Evolutionary conservation across 2,113 vertebrate species (phyloP).

Genomic region (Takifugu flavidus): DNA sequence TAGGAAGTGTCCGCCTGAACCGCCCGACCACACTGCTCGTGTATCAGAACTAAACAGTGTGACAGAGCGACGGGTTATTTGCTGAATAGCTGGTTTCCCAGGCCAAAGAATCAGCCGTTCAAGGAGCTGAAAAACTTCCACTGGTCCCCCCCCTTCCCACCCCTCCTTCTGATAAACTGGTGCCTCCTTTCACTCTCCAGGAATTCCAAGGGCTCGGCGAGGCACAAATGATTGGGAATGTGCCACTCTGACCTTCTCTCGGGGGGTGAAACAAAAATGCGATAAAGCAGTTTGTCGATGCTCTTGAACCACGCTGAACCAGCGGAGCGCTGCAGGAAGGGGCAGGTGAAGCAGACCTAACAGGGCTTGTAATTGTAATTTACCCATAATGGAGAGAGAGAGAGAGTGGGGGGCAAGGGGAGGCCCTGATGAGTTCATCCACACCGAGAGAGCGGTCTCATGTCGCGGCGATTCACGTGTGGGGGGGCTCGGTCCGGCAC

Average conservation of each 20-base stretch:
- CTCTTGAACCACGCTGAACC: conserved; percentile 47
- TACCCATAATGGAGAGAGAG: conserved; percentile 7
- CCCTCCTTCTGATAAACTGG: conserved; percentile 21
- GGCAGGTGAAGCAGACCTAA: conserved; percentile 26
- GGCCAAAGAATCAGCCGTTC: conserved; percentile 38
- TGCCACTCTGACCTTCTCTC: conserved; percentile 65
- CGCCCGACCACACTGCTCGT: too few relatives aligned
- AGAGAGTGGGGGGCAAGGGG: neutral
- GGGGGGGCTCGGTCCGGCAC: conserved; percentile 28
- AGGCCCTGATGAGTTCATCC: conserved; percentile 44
- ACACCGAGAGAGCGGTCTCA: conserved; percentile 21
- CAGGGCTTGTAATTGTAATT: conserved; percentile 20
- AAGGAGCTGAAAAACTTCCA: conserved; percentile 31
- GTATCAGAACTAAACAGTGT: neutral
- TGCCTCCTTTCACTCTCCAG: conserved; percentile 61
- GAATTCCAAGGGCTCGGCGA: conserved; percentile 75
- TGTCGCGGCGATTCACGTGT: conserved; percentile 33
- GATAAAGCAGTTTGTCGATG: conserved; percentile 40
- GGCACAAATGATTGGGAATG: conserved; percentile 76
- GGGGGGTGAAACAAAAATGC: conserved; percentile 45
- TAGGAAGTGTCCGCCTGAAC: too few relatives aligned
- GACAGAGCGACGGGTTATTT: conserved; percentile 40
- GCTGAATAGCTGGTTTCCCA: conserved; percentile 57
- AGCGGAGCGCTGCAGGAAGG: conserved; percentile 27
- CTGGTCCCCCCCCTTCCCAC: neutral